A percentile compares a stretch with the other conserved stretches of the same genome.
phyloP scores from a whole-genome alignment of 2,113 vertebrate species.

The Sisor rabdophorus region DNA sequence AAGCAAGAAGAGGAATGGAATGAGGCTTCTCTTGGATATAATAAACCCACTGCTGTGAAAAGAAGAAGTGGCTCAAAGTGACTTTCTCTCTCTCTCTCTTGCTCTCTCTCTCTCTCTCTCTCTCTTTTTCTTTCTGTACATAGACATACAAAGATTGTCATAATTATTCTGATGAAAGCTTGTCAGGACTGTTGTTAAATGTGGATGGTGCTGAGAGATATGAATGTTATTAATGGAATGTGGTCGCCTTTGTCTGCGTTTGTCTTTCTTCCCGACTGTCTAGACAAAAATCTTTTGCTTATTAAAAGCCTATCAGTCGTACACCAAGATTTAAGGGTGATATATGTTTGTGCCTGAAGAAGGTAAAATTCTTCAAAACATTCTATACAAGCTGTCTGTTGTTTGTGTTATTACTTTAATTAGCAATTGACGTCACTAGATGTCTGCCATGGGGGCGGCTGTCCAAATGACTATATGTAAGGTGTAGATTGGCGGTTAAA shows the following conservation, averaged over 20 bases:
- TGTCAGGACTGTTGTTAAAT: slow-evolving; percentile 33
- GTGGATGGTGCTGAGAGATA: slow-evolving; percentile 11
- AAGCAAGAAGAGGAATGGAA: slow-evolving; percentile 8
- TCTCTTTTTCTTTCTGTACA: not conserved
- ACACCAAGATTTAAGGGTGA: not conserved
- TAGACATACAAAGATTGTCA: not conserved
- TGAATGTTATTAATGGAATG: slow-evolving; percentile 20
- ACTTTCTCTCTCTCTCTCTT: not conserved
- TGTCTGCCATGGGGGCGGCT: not conserved
- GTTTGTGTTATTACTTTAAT: not conserved
- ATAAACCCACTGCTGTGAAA: slow-evolving; percentile 35
- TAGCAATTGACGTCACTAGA: not conserved
- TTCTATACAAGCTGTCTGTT: not conserved
- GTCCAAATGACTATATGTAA: not conserved
- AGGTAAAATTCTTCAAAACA: not conserved
- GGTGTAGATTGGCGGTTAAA: not conserved
- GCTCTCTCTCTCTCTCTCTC: not conserved
- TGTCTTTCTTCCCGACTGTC: not conserved
- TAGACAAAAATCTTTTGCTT: slow-evolving; percentile 11
- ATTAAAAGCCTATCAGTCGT: not conserved
- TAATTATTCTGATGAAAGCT: slow-evolving; percentile 18
- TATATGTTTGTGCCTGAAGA: not conserved
- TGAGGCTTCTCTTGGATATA: slow-evolving; percentile 7
- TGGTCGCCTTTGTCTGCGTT: slow-evolving; percentile 10
- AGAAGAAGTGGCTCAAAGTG: slow-evolving; percentile 27